phyloP scores from a whole-genome alignment of 2,113 vertebrate species.

The Macaca nemestrina region DNA sequence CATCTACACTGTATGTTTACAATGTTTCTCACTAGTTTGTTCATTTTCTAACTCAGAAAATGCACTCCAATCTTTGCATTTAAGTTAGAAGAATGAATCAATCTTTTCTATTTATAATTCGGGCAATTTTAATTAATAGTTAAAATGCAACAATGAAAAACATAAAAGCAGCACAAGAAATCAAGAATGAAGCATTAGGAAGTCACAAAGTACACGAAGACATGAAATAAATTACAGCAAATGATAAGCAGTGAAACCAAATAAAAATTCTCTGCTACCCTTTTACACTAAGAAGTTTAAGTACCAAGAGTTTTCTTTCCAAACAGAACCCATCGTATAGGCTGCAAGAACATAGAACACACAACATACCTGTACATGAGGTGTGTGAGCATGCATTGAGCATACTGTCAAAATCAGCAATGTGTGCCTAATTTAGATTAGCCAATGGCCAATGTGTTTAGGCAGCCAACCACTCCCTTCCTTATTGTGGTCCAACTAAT shows the following conservation, averaged over 20 bases:
- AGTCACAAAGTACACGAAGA: background rate
- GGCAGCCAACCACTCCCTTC: background rate
- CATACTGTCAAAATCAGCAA: background rate
- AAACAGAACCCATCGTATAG: background rate
- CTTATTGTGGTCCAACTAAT: background rate
- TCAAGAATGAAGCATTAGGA: background rate
- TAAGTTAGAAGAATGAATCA: background rate
- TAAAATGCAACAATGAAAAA: slow-evolving; percentile 22
- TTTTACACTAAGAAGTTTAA: background rate
- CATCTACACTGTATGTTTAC: background rate
- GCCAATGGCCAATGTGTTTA: background rate
- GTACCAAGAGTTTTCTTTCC: background rate
- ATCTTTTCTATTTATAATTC: slow-evolving; percentile 25
- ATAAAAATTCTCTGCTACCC: background rate
- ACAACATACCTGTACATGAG: background rate
- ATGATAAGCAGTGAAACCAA: slow-evolving; percentile 3
- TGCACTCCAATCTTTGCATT: background rate
- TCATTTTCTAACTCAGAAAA: slow-evolving; percentile 37
- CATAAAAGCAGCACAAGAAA: slow-evolving; percentile 48
- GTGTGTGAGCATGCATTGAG: background rate
- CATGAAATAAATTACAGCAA: background rate
- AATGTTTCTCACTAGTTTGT: background rate
- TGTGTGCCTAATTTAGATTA: background rate
- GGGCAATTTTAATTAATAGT: background rate
- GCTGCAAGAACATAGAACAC: background rate